Conservation (phyloP, 2,888 invertebrate genomes). For the Chalcosyrphus nemorum region DNA sequence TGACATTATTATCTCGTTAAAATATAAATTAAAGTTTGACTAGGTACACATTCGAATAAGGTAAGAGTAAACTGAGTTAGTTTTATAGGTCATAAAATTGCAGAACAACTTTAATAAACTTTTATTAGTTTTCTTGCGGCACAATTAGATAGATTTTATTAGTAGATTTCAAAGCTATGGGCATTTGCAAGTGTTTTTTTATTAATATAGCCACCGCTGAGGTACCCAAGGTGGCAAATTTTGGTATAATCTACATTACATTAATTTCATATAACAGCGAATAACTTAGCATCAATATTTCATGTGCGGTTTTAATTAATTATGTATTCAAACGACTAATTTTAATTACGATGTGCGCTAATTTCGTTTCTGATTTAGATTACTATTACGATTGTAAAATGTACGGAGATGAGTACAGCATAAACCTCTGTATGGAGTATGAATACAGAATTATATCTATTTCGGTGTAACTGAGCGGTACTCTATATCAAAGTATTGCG, state of each 20-base stretch:
- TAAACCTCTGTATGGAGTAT: too few species aligned
- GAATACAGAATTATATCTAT: too few species aligned
- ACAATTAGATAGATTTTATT: not conserved
- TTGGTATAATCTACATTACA: not conserved
- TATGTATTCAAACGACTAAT: not conserved
- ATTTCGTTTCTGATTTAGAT: not conserved
- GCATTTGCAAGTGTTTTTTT: not conserved
- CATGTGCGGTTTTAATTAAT: conserved; percentile 10
- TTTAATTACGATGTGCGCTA: not conserved
- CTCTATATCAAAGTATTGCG: too few species aligned
- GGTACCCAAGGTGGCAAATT: not conserved
- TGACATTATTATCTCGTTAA: not conserved
- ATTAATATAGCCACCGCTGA: not conserved
- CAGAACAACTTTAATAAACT: not conserved
- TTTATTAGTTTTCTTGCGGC: not conserved
- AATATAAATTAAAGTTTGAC: not conserved
- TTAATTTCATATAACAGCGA: conserved; percentile 1
- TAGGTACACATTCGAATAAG: not conserved
- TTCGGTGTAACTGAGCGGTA: too few species aligned
- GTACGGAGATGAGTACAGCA: too few species aligned
- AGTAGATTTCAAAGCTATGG: not conserved
- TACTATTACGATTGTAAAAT: not conserved
- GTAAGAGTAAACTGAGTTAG: not conserved
- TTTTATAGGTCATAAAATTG: not conserved
- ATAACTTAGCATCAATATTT: conserved; percentile 5